These are phyloP conservation scores for Neoniphon sammara DNA, from an alignment of 2,797 vertebrate genomes.

Conservation along the genomic window DNA sequence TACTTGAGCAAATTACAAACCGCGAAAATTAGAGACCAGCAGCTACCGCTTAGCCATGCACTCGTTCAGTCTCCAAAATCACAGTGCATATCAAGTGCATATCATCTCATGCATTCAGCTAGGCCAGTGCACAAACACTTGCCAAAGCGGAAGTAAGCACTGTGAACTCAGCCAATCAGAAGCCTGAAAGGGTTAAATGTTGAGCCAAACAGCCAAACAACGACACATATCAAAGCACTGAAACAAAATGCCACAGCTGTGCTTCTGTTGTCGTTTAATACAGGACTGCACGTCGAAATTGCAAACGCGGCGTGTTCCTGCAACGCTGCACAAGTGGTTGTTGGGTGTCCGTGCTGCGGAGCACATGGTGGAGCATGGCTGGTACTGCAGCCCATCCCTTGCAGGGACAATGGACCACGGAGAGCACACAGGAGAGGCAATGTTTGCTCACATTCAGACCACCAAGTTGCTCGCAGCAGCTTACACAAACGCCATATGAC, in stretches of 20 bases:
- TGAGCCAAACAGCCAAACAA: conserved; percentile 2
- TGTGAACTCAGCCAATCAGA: conserved; percentile 67
- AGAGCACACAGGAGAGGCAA: conserved; percentile 13
- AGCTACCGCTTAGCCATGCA: too few species aligned
- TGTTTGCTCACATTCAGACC: not conserved
- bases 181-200: conserved; percentile 66
- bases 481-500: not conserved
- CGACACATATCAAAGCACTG: conserved; percentile 32
- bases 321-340: not conserved
- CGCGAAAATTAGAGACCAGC: too few species aligned
- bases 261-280: not conserved
- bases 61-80: not conserved
- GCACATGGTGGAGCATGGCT: conserved; percentile 80
- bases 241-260: not conserved
- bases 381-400: conserved; percentile 74
- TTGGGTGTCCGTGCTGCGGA: conserved; percentile 36
- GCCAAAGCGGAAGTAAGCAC: conserved; percentile 75
- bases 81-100: too few species aligned
- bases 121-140: not conserved
- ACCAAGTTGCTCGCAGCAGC: not conserved
- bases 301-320: not conserved
- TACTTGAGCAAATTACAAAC: too few species aligned
- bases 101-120: not conserved
- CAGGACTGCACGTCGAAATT: too few species aligned
- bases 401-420: conserved; percentile 68